A percentile compares a stretch with the other conserved stretches of the same genome.
phyloP scores from a whole-genome alignment of 2,888 invertebrate species.

The Leptura quadrifasciata region DNA sequence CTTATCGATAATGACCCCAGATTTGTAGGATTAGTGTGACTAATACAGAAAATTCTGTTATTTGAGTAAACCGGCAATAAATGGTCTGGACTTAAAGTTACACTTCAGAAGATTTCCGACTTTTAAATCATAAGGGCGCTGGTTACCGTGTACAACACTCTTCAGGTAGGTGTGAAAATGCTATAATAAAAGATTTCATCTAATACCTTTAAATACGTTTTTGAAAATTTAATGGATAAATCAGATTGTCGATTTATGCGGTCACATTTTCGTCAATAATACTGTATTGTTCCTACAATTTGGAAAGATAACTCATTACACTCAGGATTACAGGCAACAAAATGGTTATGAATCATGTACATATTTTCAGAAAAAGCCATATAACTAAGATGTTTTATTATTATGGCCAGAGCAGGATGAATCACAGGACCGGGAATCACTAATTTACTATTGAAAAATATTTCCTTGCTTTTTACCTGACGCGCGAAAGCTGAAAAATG shows the following conservation, averaged over 20 bases:
- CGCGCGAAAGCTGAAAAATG: too few relatives aligned
- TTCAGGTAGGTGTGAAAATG: background rate
- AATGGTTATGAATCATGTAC: background rate
- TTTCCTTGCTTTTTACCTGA: too few relatives aligned
- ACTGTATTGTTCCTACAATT: background rate
- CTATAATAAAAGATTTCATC: background rate
- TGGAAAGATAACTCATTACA: background rate
- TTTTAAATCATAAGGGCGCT: background rate
- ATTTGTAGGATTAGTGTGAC: too few relatives aligned
- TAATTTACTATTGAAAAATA: too few relatives aligned
- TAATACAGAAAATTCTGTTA: too few relatives aligned
- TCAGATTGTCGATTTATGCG: background rate
- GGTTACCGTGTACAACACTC: background rate
- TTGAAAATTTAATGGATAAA: background rate
- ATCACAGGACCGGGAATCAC: background rate
- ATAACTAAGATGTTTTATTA: background rate
- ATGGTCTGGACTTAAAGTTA: too few relatives aligned
- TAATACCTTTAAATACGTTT: background rate
- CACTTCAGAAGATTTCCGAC: background rate
- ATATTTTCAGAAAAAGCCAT: background rate
- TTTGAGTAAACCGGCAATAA: too few relatives aligned
- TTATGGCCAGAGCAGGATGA: background rate
- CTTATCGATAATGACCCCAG: too few relatives aligned
- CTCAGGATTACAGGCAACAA: background rate
- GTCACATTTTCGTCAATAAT: background rate